Evolutionary conservation across 2,113 vertebrate genomes (phyloP).

Genomic region (Lepisosteus osseus): DNA sequence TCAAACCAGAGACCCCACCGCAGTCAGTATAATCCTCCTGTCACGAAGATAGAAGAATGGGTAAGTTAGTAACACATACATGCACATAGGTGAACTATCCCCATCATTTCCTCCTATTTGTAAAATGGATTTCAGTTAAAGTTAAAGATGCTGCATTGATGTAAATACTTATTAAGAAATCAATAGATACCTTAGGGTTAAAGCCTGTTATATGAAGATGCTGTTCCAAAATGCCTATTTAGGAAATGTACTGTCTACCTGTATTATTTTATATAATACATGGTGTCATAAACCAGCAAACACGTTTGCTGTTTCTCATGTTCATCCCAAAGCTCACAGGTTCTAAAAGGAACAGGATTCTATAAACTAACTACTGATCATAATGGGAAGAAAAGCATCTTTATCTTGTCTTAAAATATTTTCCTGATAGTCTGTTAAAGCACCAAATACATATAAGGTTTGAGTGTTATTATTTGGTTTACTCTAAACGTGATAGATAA

Average conservation of each 20-base stretch:
- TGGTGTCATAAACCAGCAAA: conserved; percentile 57
- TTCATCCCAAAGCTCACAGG: conserved; percentile 55
- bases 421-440: too few species aligned
- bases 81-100: background rate
- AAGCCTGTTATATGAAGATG: background rate
- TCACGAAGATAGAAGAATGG: conserved; percentile 41
- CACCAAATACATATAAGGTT: too few species aligned
- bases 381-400: conserved; percentile 23
- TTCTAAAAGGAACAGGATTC: conserved; percentile 20
- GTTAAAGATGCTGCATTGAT: too few species aligned
- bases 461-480: too few species aligned
- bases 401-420: too few species aligned
- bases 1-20: conserved; percentile 81
- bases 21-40: conserved; percentile 95
- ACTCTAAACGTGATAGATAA: too few species aligned
- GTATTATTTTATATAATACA: conserved; percentile 2
- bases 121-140: background rate
- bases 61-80: conserved; percentile 1
- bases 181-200: too few species aligned
- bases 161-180: too few species aligned
- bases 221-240: background rate
- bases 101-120: background rate
- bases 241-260: background rate
- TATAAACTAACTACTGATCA: conserved; percentile 40
- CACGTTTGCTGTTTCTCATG: conserved; percentile 55